Base-by-base conservation (phyloP, 2,888 invertebrate species). In the Leptinotarsa tumamoca region DNA sequence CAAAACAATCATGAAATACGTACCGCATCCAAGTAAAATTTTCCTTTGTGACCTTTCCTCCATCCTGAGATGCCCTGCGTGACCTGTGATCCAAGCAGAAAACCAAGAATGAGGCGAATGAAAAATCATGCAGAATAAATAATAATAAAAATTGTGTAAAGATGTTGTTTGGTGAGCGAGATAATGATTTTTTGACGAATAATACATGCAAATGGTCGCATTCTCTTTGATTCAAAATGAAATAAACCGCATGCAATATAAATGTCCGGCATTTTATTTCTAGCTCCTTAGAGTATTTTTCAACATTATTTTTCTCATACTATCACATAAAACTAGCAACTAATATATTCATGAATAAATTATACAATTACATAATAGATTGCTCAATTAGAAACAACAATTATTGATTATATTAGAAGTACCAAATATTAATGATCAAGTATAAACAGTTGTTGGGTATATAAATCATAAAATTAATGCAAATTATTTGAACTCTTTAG, bases 51-150 rank as follows among this genome's bases (percentile, higher is more conserved):
- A 93, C 91, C 90, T 89, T 88, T 82, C 90, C 89, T 82, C 91
- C 91, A 90, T 96, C 95, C 91, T 95, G 95, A 85, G 95, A 95
- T 87, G 95, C 94, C 89, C 95, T 94, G 89, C 95, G 94, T 91
- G 95, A 95, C 94, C 95, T 95, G 91, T 95, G 92, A 88, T 90
- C 78, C 78, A 81, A 82, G 84, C 84, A 85, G 80, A 85, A 85
- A 85, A 85, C 86, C 76, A 79, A 77, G 56, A 67, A 74, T 78
- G 78, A 76, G 73, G 76, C 63, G 86, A 86, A 85, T 82, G 85
- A 85, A 86, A 75, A 77, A 79, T 52, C 73, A 71, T 73, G 75
- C 72, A 68, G 71, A 73, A 77, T 70, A 72, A 75, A 71, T 75
- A 67, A 52, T 79, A 78, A 78, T 69, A 58, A 74, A 71, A 63